These are phyloP conservation scores for Pteronura brasiliensis DNA, from an alignment of 2,113 vertebrate genomes.

Conservation along the genomic window DNA sequence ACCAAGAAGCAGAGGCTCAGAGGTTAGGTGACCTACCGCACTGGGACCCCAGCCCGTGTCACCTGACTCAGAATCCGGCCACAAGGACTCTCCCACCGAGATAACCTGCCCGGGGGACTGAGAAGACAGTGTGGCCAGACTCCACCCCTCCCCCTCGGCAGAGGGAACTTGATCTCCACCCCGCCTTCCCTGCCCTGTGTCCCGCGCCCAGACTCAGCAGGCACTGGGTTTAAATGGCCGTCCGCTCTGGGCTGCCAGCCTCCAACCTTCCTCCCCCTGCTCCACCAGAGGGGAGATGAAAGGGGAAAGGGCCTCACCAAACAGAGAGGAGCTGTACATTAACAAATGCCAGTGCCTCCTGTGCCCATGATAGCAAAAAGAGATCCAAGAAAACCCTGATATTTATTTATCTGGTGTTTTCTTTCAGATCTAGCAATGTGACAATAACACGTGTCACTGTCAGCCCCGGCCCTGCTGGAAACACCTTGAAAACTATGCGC, in stretches of 20 bases:
- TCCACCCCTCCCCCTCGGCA: fast-evolving
- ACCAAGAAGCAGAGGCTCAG: not conserved
- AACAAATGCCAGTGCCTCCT: conserved; percentile 67
- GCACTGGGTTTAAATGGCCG: not conserved
- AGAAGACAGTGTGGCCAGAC: not conserved
- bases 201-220: not conserved
- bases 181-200: not conserved
- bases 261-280: not conserved
- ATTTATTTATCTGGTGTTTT: conserved; percentile 82
- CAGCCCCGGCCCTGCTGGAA: conserved; percentile 85
- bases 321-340: conserved; percentile 64
- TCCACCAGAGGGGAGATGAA: conserved; percentile 37
- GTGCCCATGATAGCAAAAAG: conserved; percentile 74
- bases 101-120: fast-evolving
- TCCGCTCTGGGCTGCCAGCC: conserved; percentile 54
- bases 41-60: not conserved
- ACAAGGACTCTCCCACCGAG: fast-evolving
- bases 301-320: conserved; percentile 57
- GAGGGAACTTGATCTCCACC: not conserved
- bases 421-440: conserved; percentile 86
- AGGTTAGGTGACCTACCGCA: not conserved
- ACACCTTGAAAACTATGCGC: conserved; percentile 86
- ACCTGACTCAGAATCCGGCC: not conserved
- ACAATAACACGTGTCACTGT: conserved; percentile 87
- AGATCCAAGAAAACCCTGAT: conserved; percentile 79